Base-by-base conservation (phyloP, 1,140 invertebrate species). In the Sycobia sp. region DNA sequence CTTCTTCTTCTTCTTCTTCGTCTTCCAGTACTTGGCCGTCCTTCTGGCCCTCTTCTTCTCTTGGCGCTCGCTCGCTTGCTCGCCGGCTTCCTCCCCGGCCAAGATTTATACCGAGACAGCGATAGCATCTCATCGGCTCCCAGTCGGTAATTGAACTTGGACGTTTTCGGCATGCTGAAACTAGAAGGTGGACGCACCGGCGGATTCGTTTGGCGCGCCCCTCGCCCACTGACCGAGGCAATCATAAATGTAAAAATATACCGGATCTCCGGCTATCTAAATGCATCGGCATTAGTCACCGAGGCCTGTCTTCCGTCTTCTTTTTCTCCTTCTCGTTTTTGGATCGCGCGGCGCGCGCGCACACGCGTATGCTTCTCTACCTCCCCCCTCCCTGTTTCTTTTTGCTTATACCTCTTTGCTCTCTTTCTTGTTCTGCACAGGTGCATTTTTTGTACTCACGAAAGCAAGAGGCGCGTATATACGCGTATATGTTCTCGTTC, bases 91-190 rank as follows among this genome's bases (percentile, higher is more conserved):
- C 43, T 27, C 32, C n/a, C 32, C 16, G 41, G 27, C 4, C 43
- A 55, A 63, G 61, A 63, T 63, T 63, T 63, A 63, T 63, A 57
- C 61, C 61, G 34, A 27, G 38, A 44, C 54, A 43, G 11, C 61
- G 61, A 63, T 63, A 63, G 34, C 61, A 63, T 63, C 61, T 63
- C 61, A 63, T 57, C 61, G 54, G 61, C 61, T 63, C 54, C 61
- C 61, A 63, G 44, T 63, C 54, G 61, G 61, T 63, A 63, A 63
- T 63, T 63, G 61, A 63, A 63, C 61, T 63, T 47, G 61, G 61
- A 63, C 54, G 61, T 63, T 63, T 63, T 63, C 53, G 61, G 61
- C 61, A 57, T 57, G 61, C 22, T 51, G 25, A 51, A 57, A 57
- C 61, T 63, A 63, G 34, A 36, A 50, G 54, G 60, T 62, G 59